Conservation (phyloP, 2,888 invertebrate genomes). For the Ferrisia virgata region DNA sequence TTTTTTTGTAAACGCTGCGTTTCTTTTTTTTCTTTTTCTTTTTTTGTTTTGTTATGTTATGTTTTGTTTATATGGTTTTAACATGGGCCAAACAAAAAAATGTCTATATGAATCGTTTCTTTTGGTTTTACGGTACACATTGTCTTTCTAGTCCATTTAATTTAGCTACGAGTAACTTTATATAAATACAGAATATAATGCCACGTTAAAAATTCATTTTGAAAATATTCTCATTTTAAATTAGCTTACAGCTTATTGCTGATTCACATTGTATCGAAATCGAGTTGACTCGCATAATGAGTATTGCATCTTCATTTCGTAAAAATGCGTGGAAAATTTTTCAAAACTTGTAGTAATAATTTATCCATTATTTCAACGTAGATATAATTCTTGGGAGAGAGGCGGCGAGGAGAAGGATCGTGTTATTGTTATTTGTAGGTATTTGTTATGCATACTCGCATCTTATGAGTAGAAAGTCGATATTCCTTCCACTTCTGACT, state of each 20-base stretch:
- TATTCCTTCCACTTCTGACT: not conserved
- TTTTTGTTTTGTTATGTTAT: not conserved
- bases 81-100: not conserved
- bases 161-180: not conserved
- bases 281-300: too few relatives aligned
- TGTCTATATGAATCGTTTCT: not conserved
- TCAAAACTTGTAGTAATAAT: too few relatives aligned
- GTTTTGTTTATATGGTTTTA: not conserved
- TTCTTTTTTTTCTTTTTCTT: not conserved
- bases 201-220: not conserved
- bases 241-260: too few relatives aligned
- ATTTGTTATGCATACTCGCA: not conserved
- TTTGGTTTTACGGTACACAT: not conserved
- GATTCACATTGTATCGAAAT: too few relatives aligned
- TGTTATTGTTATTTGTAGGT: not conserved
- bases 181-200: too few relatives aligned
- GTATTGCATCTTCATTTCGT: too few relatives aligned
- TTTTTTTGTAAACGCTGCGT: not conserved
- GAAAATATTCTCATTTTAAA: too few relatives aligned
- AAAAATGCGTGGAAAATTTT: too few relatives aligned
- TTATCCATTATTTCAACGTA: too few relatives aligned
- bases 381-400: too few relatives aligned
- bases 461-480: not conserved
- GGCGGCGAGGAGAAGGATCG: too few relatives aligned
- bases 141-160: not conserved